Conservation (phyloP, 1,140 invertebrate species). For the honey bee (Apis mellifera) region Amel_HAv3.1 CM009932.2:9187001-9187500, state of each 20-base stretch:
- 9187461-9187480: conserved; percentile 68
- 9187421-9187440: neutral
- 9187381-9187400: conserved; percentile 61
- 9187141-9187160: conserved; percentile 20
- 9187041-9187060: neutral
- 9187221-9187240: conserved; percentile 38
- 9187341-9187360: conserved; percentile 79
- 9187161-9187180: conserved; percentile 20
- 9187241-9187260: neutral
- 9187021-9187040: neutral
- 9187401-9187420: conserved; percentile 8
- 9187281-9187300: conserved; percentile 65
- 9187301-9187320: conserved; percentile 75
- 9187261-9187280: conserved; percentile 20
- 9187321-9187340: conserved; percentile 77
- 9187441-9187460: conserved; percentile 49
- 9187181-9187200: neutral
- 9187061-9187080: conserved; percentile 29
- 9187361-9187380: conserved; percentile 71
- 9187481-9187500: conserved; percentile 75
- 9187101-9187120: conserved; percentile 39
- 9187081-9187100: conserved; percentile 21
- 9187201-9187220: neutral
- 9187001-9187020: neutral
- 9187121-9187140: conserved; percentile 45